Evolutionary conservation across 1,140 invertebrate species (phyloP).

Genomic region (Pectinophora gossypiella): DNA sequence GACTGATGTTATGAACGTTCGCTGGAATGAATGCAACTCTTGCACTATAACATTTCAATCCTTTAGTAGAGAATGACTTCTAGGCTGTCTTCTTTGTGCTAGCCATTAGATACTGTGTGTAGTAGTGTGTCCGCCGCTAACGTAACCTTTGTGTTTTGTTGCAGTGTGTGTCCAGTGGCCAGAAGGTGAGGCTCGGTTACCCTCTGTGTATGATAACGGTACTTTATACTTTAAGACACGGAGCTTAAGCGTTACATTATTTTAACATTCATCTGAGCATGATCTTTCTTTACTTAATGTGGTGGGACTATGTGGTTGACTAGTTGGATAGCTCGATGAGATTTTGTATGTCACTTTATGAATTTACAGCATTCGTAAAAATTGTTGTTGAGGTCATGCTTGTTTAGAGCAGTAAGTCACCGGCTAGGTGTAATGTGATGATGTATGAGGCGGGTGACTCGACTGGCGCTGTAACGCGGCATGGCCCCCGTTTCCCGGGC

Average conservation of each 20-base stretch:
- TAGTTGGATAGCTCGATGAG: conserved; percentile 56
- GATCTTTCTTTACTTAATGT: conserved; percentile 60
- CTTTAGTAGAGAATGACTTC: conserved; percentile 64
- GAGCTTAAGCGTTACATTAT: conserved; percentile 63
- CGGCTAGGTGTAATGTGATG: conserved; percentile 35
- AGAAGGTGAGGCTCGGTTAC: conserved; percentile 80
- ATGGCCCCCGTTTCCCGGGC: conserved; percentile 44
- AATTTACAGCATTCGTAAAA: conserved; percentile 48
- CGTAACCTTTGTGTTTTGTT: conserved; percentile 71
- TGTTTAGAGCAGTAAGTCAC: conserved; percentile 54
- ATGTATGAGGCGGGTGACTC: conserved; percentile 30
- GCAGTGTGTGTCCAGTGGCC: conserved; percentile 92
- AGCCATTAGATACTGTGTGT: conserved; percentile 25
- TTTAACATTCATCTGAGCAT: conserved; percentile 68
- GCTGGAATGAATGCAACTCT: conserved; percentile 57
- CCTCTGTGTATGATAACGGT: conserved; percentile 26
- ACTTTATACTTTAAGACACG: conserved; percentile 32
- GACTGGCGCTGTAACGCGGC: conserved; percentile 53
- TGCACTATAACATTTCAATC: conserved; percentile 59
- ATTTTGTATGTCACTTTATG: conserved; percentile 45
- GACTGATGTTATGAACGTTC: conserved; percentile 33
- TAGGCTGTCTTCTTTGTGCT: conserved; percentile 59
- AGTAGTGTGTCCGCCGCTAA: background rate
- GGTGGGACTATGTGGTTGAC: conserved; percentile 60
- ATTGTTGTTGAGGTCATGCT: conserved; percentile 50